Evolutionary conservation across 1,140 invertebrate genomes (phyloP), one percentile per base, ranked within the genome.

Genomic region (Uloborus diversus): DNA sequence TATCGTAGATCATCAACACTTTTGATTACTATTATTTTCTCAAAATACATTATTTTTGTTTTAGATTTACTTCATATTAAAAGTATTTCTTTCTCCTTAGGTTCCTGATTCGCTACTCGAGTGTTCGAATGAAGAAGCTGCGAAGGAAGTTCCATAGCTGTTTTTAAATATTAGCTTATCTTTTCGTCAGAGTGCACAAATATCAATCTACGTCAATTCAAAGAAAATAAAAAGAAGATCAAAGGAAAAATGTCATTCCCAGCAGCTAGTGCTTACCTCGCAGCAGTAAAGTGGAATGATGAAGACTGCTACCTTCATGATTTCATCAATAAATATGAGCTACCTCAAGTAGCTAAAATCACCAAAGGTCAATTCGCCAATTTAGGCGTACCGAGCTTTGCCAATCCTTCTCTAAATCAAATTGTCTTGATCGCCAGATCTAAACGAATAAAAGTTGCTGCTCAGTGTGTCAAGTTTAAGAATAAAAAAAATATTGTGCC

Each of bases 351-450:
- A 80, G 94, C 93, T 71, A 95, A 95, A 88, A 94, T 97, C 82
- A 92, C 94, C 76, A 96, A 96, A 87, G 95, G 95, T 69, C 94
- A 96, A 85, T 97, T 96, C 88, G 92, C 93, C 69, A 93, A 93
- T 28, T 89, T 97, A 14, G 95, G 95, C 4, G 93, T 94, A 20
- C 93, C 94, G 5, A 94, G 94, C 0, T 86, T 95, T 23, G 93
- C 94, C 20, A 93, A 92, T 80, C 93, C 94, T 0, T 92, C 93
- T 53, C 88, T 95, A 49, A 93, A 95, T 84, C 93, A 93, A 82
- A 94, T 93, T 2, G 93, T 94, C 4, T 87, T 96, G 14, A 90
- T 97, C 25, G 89, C 95, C 56, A 94, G 93, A 27, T 92, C 92
- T 2, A 91, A 93, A 66, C 89, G 92, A 70, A 91, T 93, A 81